These are phyloP conservation scores for Miichthys miiuy DNA, from an alignment of 2,797 vertebrate species.

Conservation along the genomic window DNA sequence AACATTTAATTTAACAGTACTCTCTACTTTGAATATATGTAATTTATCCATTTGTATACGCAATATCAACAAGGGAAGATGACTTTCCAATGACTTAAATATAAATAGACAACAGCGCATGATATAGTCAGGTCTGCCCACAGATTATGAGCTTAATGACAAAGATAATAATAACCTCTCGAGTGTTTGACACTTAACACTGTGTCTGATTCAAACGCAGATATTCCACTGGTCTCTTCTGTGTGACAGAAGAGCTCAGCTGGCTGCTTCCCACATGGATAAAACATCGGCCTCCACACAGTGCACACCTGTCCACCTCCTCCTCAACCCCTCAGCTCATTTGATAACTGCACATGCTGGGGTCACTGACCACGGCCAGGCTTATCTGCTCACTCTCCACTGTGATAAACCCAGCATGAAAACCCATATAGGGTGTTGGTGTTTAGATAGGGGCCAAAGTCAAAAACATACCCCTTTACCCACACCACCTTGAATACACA, in stretches of 20 bases:
- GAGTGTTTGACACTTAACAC: slow-evolving; percentile 58
- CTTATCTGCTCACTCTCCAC: slow-evolving; percentile 68
- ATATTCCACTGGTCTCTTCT: slow-evolving; percentile 50
- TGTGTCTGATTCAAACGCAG: slow-evolving; percentile 38
- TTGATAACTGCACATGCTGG: slow-evolving; percentile 15
- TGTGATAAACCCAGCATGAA: slow-evolving; percentile 51
- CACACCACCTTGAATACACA: slow-evolving; percentile 37
- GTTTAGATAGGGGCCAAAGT: slow-evolving; percentile 69
- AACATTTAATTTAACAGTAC: not conserved
- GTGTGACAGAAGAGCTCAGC: slow-evolving; percentile 57
- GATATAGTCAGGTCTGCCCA: slow-evolving; percentile 28
- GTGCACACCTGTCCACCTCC: slow-evolving; percentile 62
- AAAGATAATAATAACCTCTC: slow-evolving; percentile 74
- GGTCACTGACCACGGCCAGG: slow-evolving; percentile 55
- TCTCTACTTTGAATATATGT: not conserved
- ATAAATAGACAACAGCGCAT: slow-evolving; percentile 59
- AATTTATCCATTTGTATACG: not conserved
- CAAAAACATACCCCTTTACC: slow-evolving; percentile 48
- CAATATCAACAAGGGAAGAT: slow-evolving; percentile 41
- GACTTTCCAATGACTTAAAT: slow-evolving; percentile 39
- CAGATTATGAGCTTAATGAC: slow-evolving; percentile 52
- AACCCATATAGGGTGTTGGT: slow-evolving; percentile 47
- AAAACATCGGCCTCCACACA: slow-evolving; percentile 32
- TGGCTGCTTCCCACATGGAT: slow-evolving; percentile 53
- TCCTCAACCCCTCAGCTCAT: slow-evolving; percentile 35